Evolutionary conservation across 2,888 invertebrate genomes (phyloP).

Genomic region (Pocota personata): DNA sequence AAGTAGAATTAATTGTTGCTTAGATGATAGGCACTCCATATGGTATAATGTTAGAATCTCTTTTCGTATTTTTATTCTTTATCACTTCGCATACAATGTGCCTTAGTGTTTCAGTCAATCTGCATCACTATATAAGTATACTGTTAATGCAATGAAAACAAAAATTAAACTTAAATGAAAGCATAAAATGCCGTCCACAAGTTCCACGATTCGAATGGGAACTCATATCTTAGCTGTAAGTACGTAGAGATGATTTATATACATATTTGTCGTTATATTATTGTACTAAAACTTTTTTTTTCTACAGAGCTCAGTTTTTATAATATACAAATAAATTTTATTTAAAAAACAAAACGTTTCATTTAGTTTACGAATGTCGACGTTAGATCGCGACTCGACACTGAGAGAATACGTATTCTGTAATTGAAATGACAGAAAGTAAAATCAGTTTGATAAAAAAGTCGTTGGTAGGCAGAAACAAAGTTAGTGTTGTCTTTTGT

Average conservation of each 20-base stretch:
- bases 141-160: not conserved
- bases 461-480: too few species aligned
- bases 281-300: conserved; percentile 22
- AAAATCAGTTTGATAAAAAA: too few species aligned
- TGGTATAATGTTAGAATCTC: conserved; percentile 32
- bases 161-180: conserved; percentile 19
- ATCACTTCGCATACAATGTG: conserved; percentile 24
- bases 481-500: too few species aligned
- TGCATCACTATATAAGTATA: not conserved
- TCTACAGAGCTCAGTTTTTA: conserved; percentile 16
- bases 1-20: conserved; percentile 22
- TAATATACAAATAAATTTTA: conserved; percentile 37
- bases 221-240: conserved; percentile 23
- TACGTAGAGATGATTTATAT: conserved; percentile 18
- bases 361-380: too few species aligned
- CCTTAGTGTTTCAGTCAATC: conserved; percentile 43
- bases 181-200: conserved; percentile 62
- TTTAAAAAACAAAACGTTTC: not conserved
- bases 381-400: too few species aligned
- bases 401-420: too few species aligned
- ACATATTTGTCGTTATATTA: conserved; percentile 12
- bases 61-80: not conserved
- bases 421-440: too few species aligned
- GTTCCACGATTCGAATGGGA: conserved; percentile 12
- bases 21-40: conserved; percentile 1